Evolutionary conservation across 2,113 vertebrate genomes (phyloP).

Genomic region (Dinomys branickii): DNA sequence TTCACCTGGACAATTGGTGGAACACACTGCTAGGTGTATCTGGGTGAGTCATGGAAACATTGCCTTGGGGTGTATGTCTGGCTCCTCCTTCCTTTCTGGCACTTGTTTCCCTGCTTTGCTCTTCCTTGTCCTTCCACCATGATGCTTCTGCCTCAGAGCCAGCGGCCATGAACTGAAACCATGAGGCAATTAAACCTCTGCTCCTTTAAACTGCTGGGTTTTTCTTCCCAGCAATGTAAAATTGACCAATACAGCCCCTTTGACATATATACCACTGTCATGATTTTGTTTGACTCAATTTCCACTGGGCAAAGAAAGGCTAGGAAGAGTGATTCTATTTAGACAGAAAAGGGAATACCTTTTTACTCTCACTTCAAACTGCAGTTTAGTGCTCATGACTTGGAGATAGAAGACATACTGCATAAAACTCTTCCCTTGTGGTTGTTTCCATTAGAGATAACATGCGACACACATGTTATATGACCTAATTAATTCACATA

Average conservation of each 20-base stretch:
- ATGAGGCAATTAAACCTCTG: not conserved
- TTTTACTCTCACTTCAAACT: slow-evolving; percentile 8
- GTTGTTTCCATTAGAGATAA: slow-evolving; percentile 28
- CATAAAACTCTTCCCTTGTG: not conserved
- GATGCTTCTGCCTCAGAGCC: not conserved
- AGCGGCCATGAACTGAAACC: not conserved
- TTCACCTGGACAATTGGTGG: not conserved
- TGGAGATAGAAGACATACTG: not conserved
- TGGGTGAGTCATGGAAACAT: not conserved
- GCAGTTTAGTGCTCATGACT: not conserved
- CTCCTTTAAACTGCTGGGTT: not conserved
- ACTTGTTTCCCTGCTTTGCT: not conserved
- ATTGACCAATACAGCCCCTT: not conserved
- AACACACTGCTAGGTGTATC: not conserved
- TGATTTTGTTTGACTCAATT: not conserved
- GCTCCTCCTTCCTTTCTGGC: not conserved
- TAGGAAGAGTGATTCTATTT: not conserved
- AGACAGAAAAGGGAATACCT: not conserved
- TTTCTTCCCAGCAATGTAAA: not conserved
- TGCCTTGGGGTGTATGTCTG: not conserved
- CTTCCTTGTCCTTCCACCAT: not conserved
- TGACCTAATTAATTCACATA: slow-evolving; percentile 21
- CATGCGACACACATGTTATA: not conserved
- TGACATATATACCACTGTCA: not conserved
- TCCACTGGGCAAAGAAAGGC: not conserved